phyloP scores from a whole-genome alignment of 2,113 vertebrate genomes.

The Galemys pyrenaicus region DNA sequence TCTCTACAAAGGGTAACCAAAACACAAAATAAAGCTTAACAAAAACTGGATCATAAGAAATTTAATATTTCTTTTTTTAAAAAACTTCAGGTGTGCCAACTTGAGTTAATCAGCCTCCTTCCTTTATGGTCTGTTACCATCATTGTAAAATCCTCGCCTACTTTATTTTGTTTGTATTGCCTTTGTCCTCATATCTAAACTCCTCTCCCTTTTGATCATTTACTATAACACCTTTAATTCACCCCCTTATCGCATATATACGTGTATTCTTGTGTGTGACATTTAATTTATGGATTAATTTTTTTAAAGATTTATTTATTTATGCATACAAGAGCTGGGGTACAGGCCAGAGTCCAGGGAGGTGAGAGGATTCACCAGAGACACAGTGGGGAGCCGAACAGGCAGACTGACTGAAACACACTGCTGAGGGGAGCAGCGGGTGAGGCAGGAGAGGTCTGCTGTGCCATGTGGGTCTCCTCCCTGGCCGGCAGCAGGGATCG shows the following conservation, averaged over 20 bases:
- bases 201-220: background rate
- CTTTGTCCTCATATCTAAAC: background rate
- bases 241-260: background rate
- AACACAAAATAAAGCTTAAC: background rate
- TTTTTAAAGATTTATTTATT: too few species aligned
- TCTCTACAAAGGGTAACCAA: slow-evolving; percentile 17
- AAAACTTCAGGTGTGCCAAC: background rate
- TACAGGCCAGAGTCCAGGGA: too few species aligned
- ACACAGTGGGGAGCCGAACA: too few species aligned
- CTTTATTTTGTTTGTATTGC: background rate
- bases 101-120: background rate
- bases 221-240: background rate
- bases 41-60: background rate
- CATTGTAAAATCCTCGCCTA: background rate
- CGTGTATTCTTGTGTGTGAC: background rate
- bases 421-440: too few species aligned
- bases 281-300: background rate
- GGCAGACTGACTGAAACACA: too few species aligned
- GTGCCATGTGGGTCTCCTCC: too few species aligned
- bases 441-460: too few species aligned
- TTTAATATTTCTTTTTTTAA: background rate
- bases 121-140: background rate
- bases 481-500: too few species aligned
- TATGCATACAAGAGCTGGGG: too few species aligned
- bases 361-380: too few species aligned